Percentiles rank a stretch among this genome's conserved stretches.
These are phyloP conservation scores for Piezodorus guildinii DNA, from an alignment of 1,140 invertebrate species.

Conservation along the genomic window DNA sequence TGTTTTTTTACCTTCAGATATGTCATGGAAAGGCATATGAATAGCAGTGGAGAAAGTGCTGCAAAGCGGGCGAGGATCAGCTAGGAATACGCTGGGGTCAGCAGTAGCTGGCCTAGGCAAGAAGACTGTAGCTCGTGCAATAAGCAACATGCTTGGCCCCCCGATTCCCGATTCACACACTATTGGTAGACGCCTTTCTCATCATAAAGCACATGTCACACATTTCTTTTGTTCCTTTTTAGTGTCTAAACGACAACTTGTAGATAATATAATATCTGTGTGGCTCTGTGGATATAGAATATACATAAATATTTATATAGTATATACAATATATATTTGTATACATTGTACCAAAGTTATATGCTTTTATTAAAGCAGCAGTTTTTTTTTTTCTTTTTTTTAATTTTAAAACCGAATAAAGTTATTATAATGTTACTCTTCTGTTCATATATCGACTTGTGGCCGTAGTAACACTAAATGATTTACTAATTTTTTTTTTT, in stretches of 20 bases:
- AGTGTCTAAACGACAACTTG: not conserved
- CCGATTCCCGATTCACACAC: constrained; percentile 21
- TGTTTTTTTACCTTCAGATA: constrained; percentile 36
- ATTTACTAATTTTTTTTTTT: too few relatives aligned
- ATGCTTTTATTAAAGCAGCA: not conserved
- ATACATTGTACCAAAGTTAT: not conserved
- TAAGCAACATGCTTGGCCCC: constrained; percentile 22
- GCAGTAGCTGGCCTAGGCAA: constrained; percentile 21
- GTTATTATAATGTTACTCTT: too few relatives aligned
- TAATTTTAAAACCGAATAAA: not conserved
- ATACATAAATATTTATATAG: not conserved
- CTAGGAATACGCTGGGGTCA: constrained; percentile 38
- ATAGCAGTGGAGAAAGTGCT: constrained; percentile 36
- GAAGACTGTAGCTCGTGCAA: constrained; percentile 22
- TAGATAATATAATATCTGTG: not conserved
- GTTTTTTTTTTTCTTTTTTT: not conserved
- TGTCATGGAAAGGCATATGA: constrained; percentile 30
- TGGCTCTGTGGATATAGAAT: not conserved
- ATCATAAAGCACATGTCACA: not conserved
- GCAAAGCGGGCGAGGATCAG: constrained; percentile 47
- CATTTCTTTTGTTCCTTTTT: not conserved
- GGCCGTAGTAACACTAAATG: too few relatives aligned
- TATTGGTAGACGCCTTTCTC: constrained; percentile 16
- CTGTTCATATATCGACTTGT: too few relatives aligned
- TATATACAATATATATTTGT: not conserved